Conservation (phyloP, 2,113 vertebrate genomes). For the Gasterosteus nipponicus region DNA sequence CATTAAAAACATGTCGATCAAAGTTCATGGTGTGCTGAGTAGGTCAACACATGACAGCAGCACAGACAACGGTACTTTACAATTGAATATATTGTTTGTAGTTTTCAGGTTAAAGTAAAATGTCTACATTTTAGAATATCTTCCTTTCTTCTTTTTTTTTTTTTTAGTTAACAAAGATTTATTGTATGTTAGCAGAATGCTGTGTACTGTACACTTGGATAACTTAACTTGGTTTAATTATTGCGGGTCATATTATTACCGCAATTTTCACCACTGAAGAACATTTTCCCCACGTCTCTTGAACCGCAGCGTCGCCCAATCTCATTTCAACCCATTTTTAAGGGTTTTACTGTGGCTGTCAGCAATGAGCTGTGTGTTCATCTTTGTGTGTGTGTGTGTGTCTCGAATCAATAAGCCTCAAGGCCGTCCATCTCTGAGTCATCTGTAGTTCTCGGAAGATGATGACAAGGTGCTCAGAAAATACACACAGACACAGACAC, state of each 20-base stretch:
- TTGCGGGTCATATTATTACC: not conserved
- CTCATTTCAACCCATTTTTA: constrained; percentile 50
- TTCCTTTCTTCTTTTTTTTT: not conserved
- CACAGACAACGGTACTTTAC: not conserved
- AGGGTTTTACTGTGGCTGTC: constrained; percentile 46
- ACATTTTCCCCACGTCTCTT: not conserved
- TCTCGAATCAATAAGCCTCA: constrained; percentile 62
- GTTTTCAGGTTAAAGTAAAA: not conserved
- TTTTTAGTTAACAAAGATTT: not conserved
- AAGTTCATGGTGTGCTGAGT: constrained; percentile 21
- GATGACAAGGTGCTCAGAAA: constrained; percentile 53
- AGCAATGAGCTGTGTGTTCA: constrained; percentile 18
- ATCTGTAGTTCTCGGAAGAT: constrained; percentile 60
- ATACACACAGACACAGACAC: constrained; percentile 18
- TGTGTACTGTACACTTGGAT: not conserved
- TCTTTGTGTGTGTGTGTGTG: constrained; percentile 18
- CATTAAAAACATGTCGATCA: constrained; percentile 55
- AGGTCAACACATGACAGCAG: not conserved
- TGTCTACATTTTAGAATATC: not conserved
- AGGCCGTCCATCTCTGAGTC: constrained; percentile 64
- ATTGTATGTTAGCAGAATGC: not conserved
- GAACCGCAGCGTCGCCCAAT: constrained; percentile 47
- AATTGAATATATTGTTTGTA: not conserved
- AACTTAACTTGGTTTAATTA: not conserved
- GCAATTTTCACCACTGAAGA: not conserved